Evolutionary conservation across 2,888 invertebrate genomes (phyloP).

Genomic region (Diachrysia chrysitis): DNA sequence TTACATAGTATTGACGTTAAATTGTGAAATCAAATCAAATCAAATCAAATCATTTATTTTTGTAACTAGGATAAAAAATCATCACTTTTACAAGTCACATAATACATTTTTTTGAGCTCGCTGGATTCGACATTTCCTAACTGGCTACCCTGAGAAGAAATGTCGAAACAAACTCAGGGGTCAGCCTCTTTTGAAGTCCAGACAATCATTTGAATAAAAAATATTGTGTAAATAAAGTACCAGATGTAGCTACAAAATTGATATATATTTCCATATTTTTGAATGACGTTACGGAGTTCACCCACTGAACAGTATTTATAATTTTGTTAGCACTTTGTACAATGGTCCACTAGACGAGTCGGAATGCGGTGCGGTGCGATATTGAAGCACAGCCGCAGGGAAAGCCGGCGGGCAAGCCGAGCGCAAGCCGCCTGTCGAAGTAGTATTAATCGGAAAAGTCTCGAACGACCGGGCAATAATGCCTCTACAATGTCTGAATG

Average conservation of each 20-base stretch:
- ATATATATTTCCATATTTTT: background rate
- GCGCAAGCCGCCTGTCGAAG: conserved; percentile 22
- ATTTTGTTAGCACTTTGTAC: conserved; percentile 22
- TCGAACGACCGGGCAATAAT: conserved; percentile 13
- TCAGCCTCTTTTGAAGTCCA: no score
- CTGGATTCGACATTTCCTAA: no score
- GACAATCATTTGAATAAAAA: no score
- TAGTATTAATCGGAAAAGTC: conserved; percentile 49
- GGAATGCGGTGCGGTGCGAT: conserved; percentile 37
- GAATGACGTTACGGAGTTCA: background rate
- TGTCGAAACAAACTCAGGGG: no score
- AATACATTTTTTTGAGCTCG: no score
- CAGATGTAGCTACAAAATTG: background rate
- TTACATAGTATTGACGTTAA: background rate
- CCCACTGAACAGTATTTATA: conserved; percentile 16
- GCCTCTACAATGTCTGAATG: conserved; percentile 16
- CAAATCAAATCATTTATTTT: no score
- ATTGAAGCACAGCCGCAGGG: conserved; percentile 39
- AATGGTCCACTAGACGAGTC: conserved; percentile 36
- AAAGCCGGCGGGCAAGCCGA: conserved; percentile 5
- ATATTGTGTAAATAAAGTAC: no score
- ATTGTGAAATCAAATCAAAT: no score
- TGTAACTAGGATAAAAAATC: no score
- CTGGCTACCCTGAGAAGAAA: no score
- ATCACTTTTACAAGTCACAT: no score